A percentile compares a stretch with the other conserved stretches of the same genome.
Conservation (phyloP, 1,140 invertebrate species). For the Drosophila busckii region DNA sequence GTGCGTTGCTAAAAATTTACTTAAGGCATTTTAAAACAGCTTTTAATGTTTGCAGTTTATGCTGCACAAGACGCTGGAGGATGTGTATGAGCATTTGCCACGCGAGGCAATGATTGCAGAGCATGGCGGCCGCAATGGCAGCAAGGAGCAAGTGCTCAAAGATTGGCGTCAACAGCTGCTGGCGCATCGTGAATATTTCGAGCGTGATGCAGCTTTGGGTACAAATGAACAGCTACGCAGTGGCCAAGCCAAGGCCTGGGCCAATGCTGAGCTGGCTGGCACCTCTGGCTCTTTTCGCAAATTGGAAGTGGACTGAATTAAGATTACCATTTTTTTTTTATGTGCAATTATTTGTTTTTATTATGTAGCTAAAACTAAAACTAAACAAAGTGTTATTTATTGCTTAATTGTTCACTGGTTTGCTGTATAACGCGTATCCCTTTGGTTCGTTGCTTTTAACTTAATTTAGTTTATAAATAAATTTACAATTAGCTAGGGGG, state of each 20-base stretch:
- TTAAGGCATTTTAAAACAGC: not conserved
- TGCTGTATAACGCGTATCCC: slow-evolving; percentile 62
- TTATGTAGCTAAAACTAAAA: slow-evolving; percentile 45
- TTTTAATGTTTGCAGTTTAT: slow-evolving; percentile 61
- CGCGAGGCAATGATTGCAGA: slow-evolving; percentile 81
- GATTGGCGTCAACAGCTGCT: slow-evolving; percentile 80
- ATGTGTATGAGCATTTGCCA: slow-evolving; percentile 79
- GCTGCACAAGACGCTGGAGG: slow-evolving; percentile 79
- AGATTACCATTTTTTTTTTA: slow-evolving; percentile 3
- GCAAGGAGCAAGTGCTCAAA: slow-evolving; percentile 79
- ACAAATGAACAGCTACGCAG: slow-evolving; percentile 81
- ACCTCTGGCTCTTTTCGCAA: slow-evolving; percentile 81
- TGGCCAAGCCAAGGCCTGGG: slow-evolving; percentile 48
- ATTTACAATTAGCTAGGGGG: slow-evolving; percentile 54
- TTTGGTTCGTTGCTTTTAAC: slow-evolving; percentile 4
- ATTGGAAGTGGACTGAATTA: slow-evolving; percentile 59
- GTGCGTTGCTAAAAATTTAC: slow-evolving; percentile 48
- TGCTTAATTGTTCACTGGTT: slow-evolving; percentile 46
- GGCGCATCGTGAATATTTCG: slow-evolving; percentile 79
- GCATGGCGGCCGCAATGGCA: slow-evolving; percentile 80
- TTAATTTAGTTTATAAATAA: slow-evolving; percentile 47
- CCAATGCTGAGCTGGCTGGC: slow-evolving; percentile 50
- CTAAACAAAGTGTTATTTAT: slow-evolving; percentile 45
- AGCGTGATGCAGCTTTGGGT: slow-evolving; percentile 80
- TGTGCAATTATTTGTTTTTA: slow-evolving; percentile 22